Evolutionary conservation across 2,797 vertebrate genomes (phyloP).

Genomic region (Podargus strigoides): DNA sequence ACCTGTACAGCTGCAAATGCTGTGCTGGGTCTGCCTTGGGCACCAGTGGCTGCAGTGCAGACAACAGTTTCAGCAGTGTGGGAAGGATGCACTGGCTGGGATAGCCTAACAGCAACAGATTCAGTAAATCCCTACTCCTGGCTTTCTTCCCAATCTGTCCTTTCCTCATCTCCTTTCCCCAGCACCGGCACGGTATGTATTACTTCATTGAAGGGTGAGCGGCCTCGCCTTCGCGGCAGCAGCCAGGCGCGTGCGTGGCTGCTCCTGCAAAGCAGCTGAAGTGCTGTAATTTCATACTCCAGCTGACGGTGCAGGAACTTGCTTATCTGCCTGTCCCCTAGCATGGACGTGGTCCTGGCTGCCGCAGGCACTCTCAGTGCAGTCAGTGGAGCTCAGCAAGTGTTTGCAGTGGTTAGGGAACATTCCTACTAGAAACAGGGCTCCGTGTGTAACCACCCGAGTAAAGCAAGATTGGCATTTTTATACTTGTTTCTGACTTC

Average conservation of each 20-base stretch:
- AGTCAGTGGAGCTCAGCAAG: neutral
- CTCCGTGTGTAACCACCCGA: fast-evolving
- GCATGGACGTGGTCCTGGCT: neutral
- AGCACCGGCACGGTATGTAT: fast-evolving
- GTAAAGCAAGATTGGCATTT: neutral
- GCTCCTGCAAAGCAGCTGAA: neutral
- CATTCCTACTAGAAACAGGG: neutral
- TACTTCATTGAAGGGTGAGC: neutral
- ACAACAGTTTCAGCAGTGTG: fast-evolving
- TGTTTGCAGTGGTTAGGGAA: neutral
- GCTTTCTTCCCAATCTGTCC: neutral
- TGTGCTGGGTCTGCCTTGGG: fast-evolving
- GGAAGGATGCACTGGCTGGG: fast-evolving
- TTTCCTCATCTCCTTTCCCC: neutral
- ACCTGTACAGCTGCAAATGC: fast-evolving
- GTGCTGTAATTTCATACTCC: constrained; percentile 56
- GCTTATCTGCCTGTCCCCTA: neutral
- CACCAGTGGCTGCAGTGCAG: neutral
- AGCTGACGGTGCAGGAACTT: constrained; percentile 17
- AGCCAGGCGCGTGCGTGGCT: fast-evolving
- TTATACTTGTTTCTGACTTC: neutral
- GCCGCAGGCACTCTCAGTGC: neutral
- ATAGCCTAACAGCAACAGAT: fast-evolving
- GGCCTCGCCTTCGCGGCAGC: fast-evolving
- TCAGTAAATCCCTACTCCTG: neutral